Percentiles rank a stretch among this genome's conserved stretches.
phyloP scores from a whole-genome alignment of 2,797 vertebrate genomes.

The Premnoplex brunnescens region DNA sequence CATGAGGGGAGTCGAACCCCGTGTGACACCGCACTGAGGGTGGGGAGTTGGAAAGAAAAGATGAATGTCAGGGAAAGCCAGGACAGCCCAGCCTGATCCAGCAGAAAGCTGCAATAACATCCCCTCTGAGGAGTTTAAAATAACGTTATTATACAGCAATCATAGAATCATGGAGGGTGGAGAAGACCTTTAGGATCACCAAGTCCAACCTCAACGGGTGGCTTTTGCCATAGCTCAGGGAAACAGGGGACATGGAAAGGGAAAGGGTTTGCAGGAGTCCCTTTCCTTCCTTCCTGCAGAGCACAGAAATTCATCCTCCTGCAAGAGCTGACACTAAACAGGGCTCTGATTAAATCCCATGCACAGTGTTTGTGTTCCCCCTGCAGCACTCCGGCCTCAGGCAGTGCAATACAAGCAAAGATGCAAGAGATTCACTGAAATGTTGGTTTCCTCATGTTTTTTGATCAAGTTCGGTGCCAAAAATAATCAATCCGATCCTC shows the following conservation, averaged over 20 bases:
- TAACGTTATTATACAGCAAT: background rate
- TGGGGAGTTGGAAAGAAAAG: accelerated
- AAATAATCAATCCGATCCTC: accelerated
- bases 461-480: accelerated
- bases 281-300: background rate
- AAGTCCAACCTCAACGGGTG: accelerated
- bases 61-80: background rate
- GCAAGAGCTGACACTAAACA: accelerated
- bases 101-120: background rate
- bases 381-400: background rate
- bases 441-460: accelerated
- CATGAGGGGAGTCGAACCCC: accelerated
- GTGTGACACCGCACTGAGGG: accelerated
- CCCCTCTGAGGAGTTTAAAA: background rate
- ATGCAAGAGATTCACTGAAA: background rate
- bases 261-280: background rate
- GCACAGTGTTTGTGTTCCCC: accelerated
- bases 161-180: background rate
- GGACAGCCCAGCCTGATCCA: background rate
- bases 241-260: background rate
- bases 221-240: background rate
- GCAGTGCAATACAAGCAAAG: accelerated
- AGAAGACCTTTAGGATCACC: background rate
- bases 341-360: accelerated
- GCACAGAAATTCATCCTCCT: background rate